Evolutionary conservation across 2,888 invertebrate species (phyloP).

Genomic region (Podabrus alpinus): DNA sequence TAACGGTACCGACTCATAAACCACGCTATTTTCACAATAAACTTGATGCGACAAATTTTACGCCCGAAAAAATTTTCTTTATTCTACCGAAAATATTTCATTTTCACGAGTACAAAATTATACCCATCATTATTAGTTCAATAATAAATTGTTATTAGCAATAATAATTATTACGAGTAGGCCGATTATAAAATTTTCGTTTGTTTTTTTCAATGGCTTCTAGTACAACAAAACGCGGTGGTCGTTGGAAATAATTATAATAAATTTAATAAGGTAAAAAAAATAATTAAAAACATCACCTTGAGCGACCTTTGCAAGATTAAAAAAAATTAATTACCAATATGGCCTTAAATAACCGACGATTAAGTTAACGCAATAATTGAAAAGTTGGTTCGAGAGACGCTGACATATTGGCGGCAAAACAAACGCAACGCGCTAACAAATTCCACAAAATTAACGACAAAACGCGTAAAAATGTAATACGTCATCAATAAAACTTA

Average conservation of each 20-base stretch:
- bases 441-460: constrained; percentile 44
- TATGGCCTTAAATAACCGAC: background rate
- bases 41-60: background rate
- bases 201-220: background rate
- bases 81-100: no score
- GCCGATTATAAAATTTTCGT: no score
- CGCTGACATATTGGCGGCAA: constrained; percentile 49
- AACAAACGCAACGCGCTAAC: constrained; percentile 39
- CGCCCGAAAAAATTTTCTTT: background rate
- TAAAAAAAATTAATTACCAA: background rate
- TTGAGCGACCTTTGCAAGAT: constrained; percentile 6
- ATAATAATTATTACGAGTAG: background rate
- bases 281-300: constrained; percentile 9
- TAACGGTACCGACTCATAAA: background rate
- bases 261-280: background rate
- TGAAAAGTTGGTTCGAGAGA: constrained; percentile 17
- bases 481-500: constrained; percentile 55
- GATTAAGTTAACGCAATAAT: background rate
- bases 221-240: background rate
- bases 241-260: background rate
- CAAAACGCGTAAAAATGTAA: constrained; percentile 47
- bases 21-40: background rate
- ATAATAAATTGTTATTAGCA: no score
- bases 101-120: no score
- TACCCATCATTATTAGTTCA: no score